Evolutionary conservation across 2,113 vertebrate species (phyloP).

Genomic region (Platysteira castanea): DNA sequence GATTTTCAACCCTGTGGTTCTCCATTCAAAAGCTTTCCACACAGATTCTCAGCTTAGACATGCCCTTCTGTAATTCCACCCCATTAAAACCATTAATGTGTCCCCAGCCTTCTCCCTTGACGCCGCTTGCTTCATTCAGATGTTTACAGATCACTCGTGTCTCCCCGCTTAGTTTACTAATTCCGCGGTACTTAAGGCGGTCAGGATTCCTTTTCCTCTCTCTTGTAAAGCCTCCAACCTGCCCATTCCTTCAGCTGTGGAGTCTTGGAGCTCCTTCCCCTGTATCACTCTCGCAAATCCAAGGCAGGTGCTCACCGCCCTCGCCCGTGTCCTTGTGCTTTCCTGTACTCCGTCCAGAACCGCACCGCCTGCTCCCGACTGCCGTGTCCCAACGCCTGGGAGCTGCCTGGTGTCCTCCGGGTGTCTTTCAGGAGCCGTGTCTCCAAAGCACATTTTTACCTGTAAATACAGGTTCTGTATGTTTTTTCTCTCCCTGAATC

Average conservation of each 20-base stretch:
- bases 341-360: neutral
- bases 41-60: neutral
- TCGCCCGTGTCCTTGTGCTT: neutral
- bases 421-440: neutral
- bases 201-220: neutral
- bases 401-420: fast-evolving
- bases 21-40: neutral
- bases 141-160: neutral
- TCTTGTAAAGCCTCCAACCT: neutral
- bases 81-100: neutral
- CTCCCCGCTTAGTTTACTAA: neutral
- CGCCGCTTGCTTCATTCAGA: neutral
- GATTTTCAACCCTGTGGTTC: neutral
- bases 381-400: fast-evolving
- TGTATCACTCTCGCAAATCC: neutral
- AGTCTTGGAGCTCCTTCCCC: neutral
- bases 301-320: neutral
- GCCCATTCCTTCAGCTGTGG: neutral
- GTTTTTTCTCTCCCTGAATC: neutral
- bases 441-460: neutral
- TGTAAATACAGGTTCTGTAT: neutral
- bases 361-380: neutral
- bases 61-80: neutral
- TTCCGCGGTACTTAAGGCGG: fast-evolving
- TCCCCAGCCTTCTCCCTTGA: neutral